phyloP scores from a whole-genome alignment of 2,797 vertebrate genomes.

The Simalia tracyae region DNA sequence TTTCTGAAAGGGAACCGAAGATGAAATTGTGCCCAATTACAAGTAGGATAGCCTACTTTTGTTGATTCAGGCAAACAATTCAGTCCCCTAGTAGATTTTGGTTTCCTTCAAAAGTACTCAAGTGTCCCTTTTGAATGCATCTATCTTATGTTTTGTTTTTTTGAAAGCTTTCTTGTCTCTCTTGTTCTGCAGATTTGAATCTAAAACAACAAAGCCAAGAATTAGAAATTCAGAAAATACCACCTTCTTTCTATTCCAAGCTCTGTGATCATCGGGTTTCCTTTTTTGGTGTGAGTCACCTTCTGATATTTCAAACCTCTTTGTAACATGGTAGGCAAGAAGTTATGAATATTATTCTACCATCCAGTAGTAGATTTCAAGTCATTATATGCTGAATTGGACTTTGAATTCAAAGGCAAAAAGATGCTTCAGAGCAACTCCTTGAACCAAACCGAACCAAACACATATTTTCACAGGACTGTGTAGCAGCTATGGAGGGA shows the following conservation, averaged over 20 bases:
- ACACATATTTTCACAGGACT: neutral
- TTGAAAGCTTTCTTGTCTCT: neutral
- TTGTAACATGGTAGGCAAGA: neutral
- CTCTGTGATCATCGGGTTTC: slow-evolving; percentile 91
- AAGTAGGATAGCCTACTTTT: neutral
- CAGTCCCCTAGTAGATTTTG: neutral
- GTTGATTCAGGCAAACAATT: neutral
- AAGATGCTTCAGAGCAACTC: neutral
- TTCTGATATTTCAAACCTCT: slow-evolving; percentile 32
- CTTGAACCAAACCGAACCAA: neutral
- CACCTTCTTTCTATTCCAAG: slow-evolving; percentile 76
- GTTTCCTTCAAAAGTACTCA: neutral
- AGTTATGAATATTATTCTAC: neutral
- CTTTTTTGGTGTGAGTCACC: slow-evolving; percentile 85
- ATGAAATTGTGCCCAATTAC: neutral
- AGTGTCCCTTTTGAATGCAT: neutral
- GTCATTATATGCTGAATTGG: neutral
- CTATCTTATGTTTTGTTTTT: no score
- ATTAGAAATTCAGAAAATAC: slow-evolving; percentile 78
- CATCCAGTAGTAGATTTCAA: neutral
- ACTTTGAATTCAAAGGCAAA: neutral
- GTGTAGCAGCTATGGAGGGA: neutral
- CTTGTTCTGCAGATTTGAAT: slow-evolving; percentile 67
- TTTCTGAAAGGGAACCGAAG: neutral
- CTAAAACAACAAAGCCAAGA: slow-evolving; percentile 75